phyloP scores from a whole-genome alignment of 2,797 vertebrate genomes.

The Strix occidentalis region DNA sequence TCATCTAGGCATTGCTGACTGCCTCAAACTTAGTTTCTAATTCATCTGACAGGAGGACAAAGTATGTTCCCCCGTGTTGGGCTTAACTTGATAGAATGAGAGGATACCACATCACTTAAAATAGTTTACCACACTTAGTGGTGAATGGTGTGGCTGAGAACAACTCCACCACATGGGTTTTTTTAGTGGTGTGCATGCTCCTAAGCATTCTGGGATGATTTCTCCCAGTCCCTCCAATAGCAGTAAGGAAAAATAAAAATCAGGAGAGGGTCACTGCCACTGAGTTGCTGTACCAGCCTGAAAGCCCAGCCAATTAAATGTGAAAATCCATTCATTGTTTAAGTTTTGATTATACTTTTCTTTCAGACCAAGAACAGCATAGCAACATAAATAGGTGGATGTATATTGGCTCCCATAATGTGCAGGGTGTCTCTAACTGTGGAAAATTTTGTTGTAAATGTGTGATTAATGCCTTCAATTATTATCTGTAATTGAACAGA shows the following conservation, averaged over 20 bases:
- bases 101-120: neutral
- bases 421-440: slow-evolving; percentile 46
- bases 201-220: neutral
- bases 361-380: slow-evolving; percentile 48
- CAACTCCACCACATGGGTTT: neutral
- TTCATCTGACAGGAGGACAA: neutral
- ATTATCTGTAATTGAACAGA: slow-evolving; percentile 76
- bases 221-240: neutral
- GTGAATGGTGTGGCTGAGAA: neutral
- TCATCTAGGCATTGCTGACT: neutral
- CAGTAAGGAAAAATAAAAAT: slow-evolving; percentile 49
- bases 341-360: slow-evolving; percentile 54
- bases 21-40: neutral
- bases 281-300: slow-evolving; percentile 46
- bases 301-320: slow-evolving; percentile 58
- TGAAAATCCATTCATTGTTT: slow-evolving; percentile 73
- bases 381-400: slow-evolving; percentile 58
- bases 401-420: slow-evolving; percentile 44
- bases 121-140: neutral
- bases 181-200: neutral
- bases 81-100: neutral
- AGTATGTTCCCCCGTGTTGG: neutral
- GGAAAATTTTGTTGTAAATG: slow-evolving; percentile 63
- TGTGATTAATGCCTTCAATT: slow-evolving; percentile 73
- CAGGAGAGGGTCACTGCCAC: slow-evolving; percentile 21